These are phyloP conservation scores for Bolborhynchus lineola DNA, from an alignment of 2,113 vertebrate species.

Conservation along the genomic window DNA sequence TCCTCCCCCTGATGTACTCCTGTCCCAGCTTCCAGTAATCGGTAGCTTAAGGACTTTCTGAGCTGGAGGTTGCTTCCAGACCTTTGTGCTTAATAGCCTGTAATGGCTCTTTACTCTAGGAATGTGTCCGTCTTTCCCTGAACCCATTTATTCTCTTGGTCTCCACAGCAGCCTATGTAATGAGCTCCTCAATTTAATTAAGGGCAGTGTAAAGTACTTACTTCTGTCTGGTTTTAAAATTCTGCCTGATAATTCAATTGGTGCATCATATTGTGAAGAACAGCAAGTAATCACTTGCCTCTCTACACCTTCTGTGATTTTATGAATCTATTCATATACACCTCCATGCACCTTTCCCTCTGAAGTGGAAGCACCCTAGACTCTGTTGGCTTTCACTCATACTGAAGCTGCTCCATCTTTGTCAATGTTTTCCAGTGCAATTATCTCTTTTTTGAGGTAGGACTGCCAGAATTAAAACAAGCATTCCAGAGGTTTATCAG, in stretches of 20 bases:
- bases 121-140: conserved; percentile 49
- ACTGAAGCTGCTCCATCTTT: not conserved
- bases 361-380: not conserved
- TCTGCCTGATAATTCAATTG: conserved; percentile 15
- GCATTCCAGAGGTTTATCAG: not conserved
- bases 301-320: conserved; percentile 25
- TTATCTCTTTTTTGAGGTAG: not conserved
- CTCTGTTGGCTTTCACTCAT: not conserved
- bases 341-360: not conserved
- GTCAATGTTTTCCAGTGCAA: not conserved
- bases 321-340: not conserved
- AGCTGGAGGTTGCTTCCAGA: conserved; percentile 32
- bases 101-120: conserved; percentile 48
- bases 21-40: conserved; percentile 50
- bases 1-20: not conserved
- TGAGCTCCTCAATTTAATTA: conserved; percentile 37
- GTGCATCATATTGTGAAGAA: not conserved
- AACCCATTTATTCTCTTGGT: conserved; percentile 21
- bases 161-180: conserved; percentile 29
- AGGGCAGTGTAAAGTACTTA: conserved; percentile 33
- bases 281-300: not conserved
- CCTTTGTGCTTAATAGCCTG: conserved; percentile 16
- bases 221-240: conserved; percentile 43
- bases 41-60: conserved; percentile 50
- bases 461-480: not conserved